Base-by-base conservation (phyloP, 2,888 invertebrate genomes). In the Idaea aversata region DNA sequence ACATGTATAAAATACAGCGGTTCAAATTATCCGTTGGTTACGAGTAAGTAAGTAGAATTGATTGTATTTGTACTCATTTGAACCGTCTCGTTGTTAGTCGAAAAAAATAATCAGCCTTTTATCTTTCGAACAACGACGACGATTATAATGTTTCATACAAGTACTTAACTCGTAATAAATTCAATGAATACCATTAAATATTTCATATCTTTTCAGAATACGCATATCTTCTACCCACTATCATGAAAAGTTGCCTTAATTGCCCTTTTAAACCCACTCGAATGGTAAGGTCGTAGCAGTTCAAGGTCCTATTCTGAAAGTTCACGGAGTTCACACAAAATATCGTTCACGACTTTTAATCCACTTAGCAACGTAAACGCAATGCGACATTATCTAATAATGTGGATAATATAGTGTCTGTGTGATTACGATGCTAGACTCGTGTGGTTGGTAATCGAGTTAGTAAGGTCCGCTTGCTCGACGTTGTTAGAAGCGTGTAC, bases 381-480 rank as follows among this genome's bases (percentile, higher is more conserved):
- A 74, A 69, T 67, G 71, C 74, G 77, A 73, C 81, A 82, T 80
- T 76, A 82, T 84, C 79, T 82, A 88, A 88, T 90, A 88, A 87
- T 82, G 86, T 84, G 80, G 79, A 84, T 84, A 85, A 87, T 87
- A 87, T 86, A 85, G 88, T 85, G 84, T 84, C 82, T 80, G 77
- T 78, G 70, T 67, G 74, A 87, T 91, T 89, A 86, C 85, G 83
- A 92, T 91, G 89, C 91, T 76, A 86, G 86, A 80, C 91, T 83
- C 90, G 91, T 88, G 75, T 77, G 77, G 81, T 80, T 59, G 0
- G 88, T 91, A 92, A 92, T 91, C 85, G 82, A 89, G 91, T 92
- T 92, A 91, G 86, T 81, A 75, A 76, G 85, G 85, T 81, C 78
- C 81, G 86, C 82, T 81, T 83, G 76, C 82, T 81, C 83, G 76